Evolutionary conservation across 2,888 invertebrate species (phyloP), one percentile per base, ranked within the genome.

Genomic region (Meliscaeva auricollis): DNA sequence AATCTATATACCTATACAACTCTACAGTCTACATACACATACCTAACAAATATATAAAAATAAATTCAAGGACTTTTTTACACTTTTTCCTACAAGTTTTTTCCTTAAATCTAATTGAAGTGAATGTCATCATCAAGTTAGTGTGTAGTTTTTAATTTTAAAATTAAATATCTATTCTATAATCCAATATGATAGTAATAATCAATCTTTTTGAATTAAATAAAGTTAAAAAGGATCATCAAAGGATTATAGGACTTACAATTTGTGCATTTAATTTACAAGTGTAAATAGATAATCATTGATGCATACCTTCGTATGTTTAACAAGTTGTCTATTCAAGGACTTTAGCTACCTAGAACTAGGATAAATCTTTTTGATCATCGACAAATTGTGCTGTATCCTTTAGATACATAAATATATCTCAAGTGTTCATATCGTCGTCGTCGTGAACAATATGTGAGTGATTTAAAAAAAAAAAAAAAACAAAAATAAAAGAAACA

Each of bases 181-280:
- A 30, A 54, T 15, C 15, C 9, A 30, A 26, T 50, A 22, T 13
- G 26, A 50, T 48, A 48, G 1, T 9, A 5, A 50, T 50, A 48
- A 52, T 52, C 22, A 52, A 26, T 52, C 20, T n/a, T 22, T 20
- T 38, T 22, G 5, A 66, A 66, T 79, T 41, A 66, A 66, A 79
- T 52, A 75, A 83, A 74, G 64, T 83, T 64, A 79, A 79, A 41
- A 85, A 77, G 69, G 72, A 76, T 69, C 54, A 73, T 35, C 64
- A 54, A 66, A 22, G 8, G 26, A 60, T 50, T 11, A 32, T 9
- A 5, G 7, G n/a, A 56, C 17, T 32, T 17, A 17, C 2, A 17
- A 56, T 56, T 32, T 44, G 62, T 66, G 66, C 13, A 20, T n/a
- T 44, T 44, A 26, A 78, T 38, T 70, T 58, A 66, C 30, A 38